Conservation (phyloP, 2,888 invertebrate genomes). For the Nesidiocoris tenuis region DNA sequence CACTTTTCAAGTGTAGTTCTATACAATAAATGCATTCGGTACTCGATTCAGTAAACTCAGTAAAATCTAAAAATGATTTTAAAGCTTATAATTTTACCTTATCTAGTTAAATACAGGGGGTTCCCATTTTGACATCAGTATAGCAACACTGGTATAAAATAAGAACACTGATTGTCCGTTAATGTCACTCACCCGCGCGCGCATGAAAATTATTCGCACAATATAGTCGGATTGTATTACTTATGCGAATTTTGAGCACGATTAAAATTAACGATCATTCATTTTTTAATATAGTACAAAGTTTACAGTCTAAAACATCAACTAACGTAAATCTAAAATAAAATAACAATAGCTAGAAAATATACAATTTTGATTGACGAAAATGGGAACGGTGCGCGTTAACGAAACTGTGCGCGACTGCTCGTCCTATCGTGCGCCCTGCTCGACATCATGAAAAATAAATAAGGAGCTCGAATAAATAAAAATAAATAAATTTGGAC, state of each 20-base stretch:
- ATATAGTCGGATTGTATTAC: slow-evolving; percentile 16
- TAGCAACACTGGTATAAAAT: slow-evolving; percentile 4
- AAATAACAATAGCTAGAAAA: slow-evolving; percentile 47
- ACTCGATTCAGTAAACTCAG: slow-evolving; percentile 42
- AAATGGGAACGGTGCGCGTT: slow-evolving; percentile 27
- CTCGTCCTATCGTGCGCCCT: slow-evolving; percentile 28
- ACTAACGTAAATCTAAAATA: slow-evolving; percentile 47
- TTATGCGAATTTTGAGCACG: slow-evolving; percentile 45
- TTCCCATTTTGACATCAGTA: not conserved
- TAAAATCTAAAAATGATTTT: slow-evolving; percentile 19
- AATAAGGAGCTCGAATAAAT: slow-evolving; percentile 42
- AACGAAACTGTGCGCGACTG: slow-evolving; percentile 25
- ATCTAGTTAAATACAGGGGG: slow-evolving; percentile 9
- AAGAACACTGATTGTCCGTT: slow-evolving; percentile 13
- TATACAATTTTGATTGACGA: slow-evolving; percentile 47
- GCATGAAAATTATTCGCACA: slow-evolving; percentile 14
- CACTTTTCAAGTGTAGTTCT: slow-evolving; percentile 21
- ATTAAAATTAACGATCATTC: slow-evolving; percentile 43
- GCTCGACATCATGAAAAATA: slow-evolving; percentile 31
- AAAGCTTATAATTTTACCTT: slow-evolving; percentile 27
- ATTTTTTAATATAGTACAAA: slow-evolving; percentile 45
- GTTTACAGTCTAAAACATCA: slow-evolving; percentile 48
- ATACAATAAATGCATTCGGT: slow-evolving; percentile 48
- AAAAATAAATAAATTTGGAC: slow-evolving; percentile 29
- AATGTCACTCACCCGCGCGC: slow-evolving; percentile 26